Percentiles rank a stretch among this genome's conserved stretches.
These are phyloP conservation scores for Hypanus sabinus DNA, from an alignment of 2,113 vertebrate genomes.

Conservation along the genomic window DNA sequence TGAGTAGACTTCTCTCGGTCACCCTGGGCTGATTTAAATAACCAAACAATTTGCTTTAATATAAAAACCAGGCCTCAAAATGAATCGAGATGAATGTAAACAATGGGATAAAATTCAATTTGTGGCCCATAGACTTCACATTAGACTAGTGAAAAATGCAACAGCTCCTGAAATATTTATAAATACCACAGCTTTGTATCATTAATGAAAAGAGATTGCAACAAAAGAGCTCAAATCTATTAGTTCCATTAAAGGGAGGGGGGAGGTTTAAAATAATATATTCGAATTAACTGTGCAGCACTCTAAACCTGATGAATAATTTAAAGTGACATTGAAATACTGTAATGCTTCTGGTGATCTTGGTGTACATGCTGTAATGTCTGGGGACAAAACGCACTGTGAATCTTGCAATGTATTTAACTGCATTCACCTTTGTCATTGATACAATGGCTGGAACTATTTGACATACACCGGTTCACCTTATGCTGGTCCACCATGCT, in stretches of 20 bases:
- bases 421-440: not conserved
- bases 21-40: not conserved
- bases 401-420: not conserved
- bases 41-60: not conserved
- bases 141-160: not conserved
- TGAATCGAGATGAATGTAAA: not conserved
- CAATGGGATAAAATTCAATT: not conserved
- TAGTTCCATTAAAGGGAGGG: not conserved
- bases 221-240: not conserved
- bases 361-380: not conserved
- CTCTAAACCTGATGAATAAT: not conserved
- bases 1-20: not conserved
- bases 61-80: not conserved
- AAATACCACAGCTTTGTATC: not conserved
- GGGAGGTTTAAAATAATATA: not conserved
- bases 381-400: not conserved
- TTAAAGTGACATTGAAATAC: slow-evolving; percentile 22
- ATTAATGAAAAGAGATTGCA: slow-evolving; percentile 7
- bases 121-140: not conserved
- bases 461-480: not conserved
- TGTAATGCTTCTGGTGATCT: not conserved
- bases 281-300: not conserved
- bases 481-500: not conserved
- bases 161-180: not conserved
- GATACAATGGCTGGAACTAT: not conserved